Base-by-base conservation (phyloP, 2,113 vertebrate genomes). In the Cochlearius cochlearius region DNA sequence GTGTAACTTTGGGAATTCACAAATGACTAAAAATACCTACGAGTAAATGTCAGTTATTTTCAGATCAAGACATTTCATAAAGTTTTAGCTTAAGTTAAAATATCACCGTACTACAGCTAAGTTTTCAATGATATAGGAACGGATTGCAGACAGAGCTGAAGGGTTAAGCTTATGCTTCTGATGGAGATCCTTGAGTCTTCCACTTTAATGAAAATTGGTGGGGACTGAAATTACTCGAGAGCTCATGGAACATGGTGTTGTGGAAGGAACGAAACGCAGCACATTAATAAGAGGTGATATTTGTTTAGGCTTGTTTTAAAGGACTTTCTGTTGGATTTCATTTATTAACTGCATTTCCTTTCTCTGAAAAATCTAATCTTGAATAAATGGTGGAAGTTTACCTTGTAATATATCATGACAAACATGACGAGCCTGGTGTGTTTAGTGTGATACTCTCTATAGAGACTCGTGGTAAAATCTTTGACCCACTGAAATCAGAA, bases 321-420 rank as follows among this genome's bases (percentile, higher is more conserved):
- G 23, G 38, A 53, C 45, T 71, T 86, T 80, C 27, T 74, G 10
- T 78, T 63, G 38, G 52, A 63, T 82, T 90, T 71, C 0, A 63
- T 69, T 93, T 92, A 64, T 91, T 88, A 85, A 47, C 55, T 82
- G 32, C 52, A n/a, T 92, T 92, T 64, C 52, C 32, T 79, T 77
- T 83, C 45, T 91, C 74, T 88, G 71, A 89, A 92, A 94, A 91
- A 74, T 74, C 62, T 41, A 81, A 91, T 86, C 34, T 63, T 91
- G 62, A 87, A 85, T 79, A 85, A 85, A 90, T 0, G 7, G n/a
- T 89, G 36, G 18, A 87, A 64, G 30, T 91, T 87, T 92, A 76
- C 39, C 27, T 59, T 80, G 36, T 69, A 66, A 96, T 80, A 36
- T 58, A 25, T 53, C 14, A 26, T 5, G 27, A 74, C 12, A 88